These are phyloP conservation scores for Pantelozetes paolii DNA, from an alignment of 2,888 invertebrate species.

Conservation along the genomic window DNA sequence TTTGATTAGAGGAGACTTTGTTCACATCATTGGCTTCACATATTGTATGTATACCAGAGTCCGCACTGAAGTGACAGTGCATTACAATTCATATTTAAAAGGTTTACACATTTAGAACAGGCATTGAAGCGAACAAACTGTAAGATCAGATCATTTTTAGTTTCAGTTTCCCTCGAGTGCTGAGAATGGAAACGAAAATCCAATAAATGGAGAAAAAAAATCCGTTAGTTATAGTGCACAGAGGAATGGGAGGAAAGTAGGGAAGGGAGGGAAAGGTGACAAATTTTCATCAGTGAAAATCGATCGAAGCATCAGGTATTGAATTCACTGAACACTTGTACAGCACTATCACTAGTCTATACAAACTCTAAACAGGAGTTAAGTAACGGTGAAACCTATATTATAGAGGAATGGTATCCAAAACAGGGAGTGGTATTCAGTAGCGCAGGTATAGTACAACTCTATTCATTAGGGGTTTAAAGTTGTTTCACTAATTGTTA, in stretches of 20 bases:
- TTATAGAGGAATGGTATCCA: background rate
- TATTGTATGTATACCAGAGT: no score
- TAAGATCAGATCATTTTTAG: background rate
- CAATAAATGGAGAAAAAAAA: background rate
- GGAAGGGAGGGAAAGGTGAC: slow-evolving; percentile 2
- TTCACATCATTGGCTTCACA: no score
- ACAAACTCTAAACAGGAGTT: background rate
- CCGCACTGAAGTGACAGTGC: no score
- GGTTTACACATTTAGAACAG: background rate
- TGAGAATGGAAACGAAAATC: background rate
- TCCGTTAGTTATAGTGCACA: background rate
- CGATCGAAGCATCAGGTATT: slow-evolving; percentile 23
- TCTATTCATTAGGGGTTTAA: no score
- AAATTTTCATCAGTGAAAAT: slow-evolving; percentile 5
- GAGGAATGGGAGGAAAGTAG: background rate
- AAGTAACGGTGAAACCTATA: background rate
- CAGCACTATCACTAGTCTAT: no score
- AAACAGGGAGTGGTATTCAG: no score
- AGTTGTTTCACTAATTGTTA: no score
- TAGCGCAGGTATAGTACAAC: no score
- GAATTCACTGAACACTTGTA: background rate
- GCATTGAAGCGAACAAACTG: slow-evolving; percentile 20
- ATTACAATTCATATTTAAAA: no score
- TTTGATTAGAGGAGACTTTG: no score
- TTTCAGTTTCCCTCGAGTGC: slow-evolving; percentile 3